Evolutionary conservation across 2,113 vertebrate species (phyloP), one percentile per base, ranked within the genome.

Genomic region (Nesogale talazaci): DNA sequence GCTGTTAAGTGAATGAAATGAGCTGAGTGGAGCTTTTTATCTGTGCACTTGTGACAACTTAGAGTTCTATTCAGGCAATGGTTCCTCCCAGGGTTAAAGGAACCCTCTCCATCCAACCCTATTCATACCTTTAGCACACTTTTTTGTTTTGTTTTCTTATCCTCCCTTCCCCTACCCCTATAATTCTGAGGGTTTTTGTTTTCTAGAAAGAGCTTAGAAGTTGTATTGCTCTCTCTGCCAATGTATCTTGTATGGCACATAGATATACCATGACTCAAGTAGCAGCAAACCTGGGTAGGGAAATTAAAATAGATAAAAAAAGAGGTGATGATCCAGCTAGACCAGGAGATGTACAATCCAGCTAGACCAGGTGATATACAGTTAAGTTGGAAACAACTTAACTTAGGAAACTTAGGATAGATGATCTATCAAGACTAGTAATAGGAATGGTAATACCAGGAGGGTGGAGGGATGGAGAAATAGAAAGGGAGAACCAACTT

Each of bases 131-230:
- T 56, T 76, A 3, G 29, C 2, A 10, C 8, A 27, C 46, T 57
- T 52, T 9, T 36, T 38, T 67, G 29, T 61, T 72, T 81, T 67
- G 10, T n/a, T n/a, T n/a, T n/a, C n/a, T n/a, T n/a, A n/a, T n/a
- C n/a, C n/a, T n/a, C n/a, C n/a, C n/a, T n/a, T n/a, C n/a, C n/a
- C n/a, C n/a, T n/a, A n/a, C 46, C 46, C 46, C 75, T 93, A 61
- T 81, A n/a, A 57, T 86, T 52, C 1, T 77, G 57, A 92, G 83
- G 76, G 69, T 23, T 86, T 88, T 65, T 19, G 19, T 83, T 90
- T 93, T 92, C 76, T 85, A 38, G 72, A 72, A 85, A 38, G 78
- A 22, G 34, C 52, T 93, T 75, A 5, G 42, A 79, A 92, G 56
- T 22, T 84, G 38, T 40, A 92, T 86, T 94, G 57, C 86, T 78